Percentiles rank a stretch among this genome's conserved stretches.
phyloP scores from a whole-genome alignment of 2,888 invertebrate genomes.

The Ecdyonurus torrentis region DNA sequence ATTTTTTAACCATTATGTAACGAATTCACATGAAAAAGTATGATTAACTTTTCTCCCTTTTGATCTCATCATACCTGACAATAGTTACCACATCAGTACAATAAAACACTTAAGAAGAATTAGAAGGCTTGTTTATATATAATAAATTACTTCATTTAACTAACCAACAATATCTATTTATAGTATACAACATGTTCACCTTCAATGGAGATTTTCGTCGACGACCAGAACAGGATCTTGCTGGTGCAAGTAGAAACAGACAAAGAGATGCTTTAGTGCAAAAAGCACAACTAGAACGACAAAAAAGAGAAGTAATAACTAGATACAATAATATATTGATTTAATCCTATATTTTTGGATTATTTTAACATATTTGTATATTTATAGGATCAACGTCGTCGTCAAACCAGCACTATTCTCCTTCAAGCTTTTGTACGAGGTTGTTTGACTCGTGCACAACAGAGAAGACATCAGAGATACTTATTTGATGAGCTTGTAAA shows the following conservation, averaged over 20 bases:
- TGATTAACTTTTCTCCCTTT: too few species aligned
- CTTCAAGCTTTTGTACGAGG: conserved; percentile 70
- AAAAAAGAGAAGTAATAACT: conserved; percentile 57
- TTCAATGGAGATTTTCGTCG: conserved; percentile 85
- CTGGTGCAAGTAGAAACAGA: conserved; percentile 64
- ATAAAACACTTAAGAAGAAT: not conserved
- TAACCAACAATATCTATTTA: not conserved
- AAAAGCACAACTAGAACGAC: conserved; percentile 69
- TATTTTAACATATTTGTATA: conserved; percentile 6
- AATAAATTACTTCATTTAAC: not conserved
- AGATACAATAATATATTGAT: too few species aligned
- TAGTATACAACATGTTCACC: conserved; percentile 32
- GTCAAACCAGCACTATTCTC: conserved; percentile 56
- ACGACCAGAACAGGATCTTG: conserved; percentile 74
- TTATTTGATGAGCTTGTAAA: conserved; percentile 49
- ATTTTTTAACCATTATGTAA: too few species aligned
- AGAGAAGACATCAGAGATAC: conserved; percentile 45
- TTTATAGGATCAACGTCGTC: conserved; percentile 47
- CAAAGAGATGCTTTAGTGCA: conserved; percentile 54
- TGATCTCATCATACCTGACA: too few species aligned
- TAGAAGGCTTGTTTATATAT: not conserved
- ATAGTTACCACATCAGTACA: too few species aligned
- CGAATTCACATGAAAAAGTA: too few species aligned
- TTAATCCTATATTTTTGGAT: too few species aligned
- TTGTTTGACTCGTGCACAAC: conserved; percentile 48